These are phyloP conservation scores for Semaprochilodus insignis DNA, from an alignment of 2,797 vertebrate species.

Conservation along the genomic window DNA sequence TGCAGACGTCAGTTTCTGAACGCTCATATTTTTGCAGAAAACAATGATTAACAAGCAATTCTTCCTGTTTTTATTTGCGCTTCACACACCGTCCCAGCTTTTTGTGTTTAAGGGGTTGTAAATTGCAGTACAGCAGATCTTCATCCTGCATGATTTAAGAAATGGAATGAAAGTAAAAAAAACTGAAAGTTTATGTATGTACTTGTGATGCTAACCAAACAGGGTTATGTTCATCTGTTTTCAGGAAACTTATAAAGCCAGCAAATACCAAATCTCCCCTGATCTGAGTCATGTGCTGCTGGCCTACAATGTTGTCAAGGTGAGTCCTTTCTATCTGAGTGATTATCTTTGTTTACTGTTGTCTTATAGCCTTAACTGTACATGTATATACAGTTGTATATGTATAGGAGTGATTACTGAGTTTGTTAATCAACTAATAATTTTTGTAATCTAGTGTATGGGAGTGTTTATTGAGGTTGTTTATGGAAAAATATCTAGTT, in stretches of 20 bases:
- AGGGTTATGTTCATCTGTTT: neutral
- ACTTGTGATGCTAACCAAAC: neutral
- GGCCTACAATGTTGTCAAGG: conserved; percentile 89
- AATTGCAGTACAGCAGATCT: no score
- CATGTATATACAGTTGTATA: no score
- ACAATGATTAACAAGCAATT: no score
- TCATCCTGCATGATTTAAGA: neutral
- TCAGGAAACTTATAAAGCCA: conserved; percentile 87
- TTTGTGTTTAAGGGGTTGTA: no score
- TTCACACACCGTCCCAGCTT: no score
- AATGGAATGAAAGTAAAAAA: neutral
- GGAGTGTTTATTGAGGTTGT: no score
- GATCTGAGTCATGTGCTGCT: conserved; percentile 91
- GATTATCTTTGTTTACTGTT: neutral
- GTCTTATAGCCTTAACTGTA: neutral
- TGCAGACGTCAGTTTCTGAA: no score
- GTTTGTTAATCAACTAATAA: neutral
- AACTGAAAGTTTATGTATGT: neutral
- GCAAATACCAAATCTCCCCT: conserved; percentile 91
- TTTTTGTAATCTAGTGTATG: neutral
- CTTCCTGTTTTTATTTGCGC: no score
- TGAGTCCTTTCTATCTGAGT: conserved; percentile 72
- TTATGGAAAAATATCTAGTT: no score
- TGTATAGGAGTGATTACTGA: neutral
- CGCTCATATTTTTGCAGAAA: no score